Evolutionary conservation across 2,797 vertebrate species (phyloP), one percentile per base, ranked within the genome.

Genomic region (Macropus fuliginosus): DNA sequence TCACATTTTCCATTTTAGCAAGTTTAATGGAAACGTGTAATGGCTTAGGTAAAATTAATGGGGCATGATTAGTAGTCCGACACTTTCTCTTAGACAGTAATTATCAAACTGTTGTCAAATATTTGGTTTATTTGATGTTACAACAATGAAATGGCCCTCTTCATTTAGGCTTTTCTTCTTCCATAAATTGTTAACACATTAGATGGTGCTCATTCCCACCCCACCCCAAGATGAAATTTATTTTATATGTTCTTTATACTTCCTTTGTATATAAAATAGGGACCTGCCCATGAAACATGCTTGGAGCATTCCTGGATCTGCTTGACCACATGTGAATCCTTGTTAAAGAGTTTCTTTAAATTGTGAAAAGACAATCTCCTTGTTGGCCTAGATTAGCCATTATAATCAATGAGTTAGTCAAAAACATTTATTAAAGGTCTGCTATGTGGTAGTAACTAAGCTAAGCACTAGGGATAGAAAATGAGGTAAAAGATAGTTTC

Each of bases 1-100:
- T 95, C 93, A 92, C 8, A 89, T 54, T 93, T 93, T 94, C 24
- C 74, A 11, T 94, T 56, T 34, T 52, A 13, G 54, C 92, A 92
- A 95, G 91, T 62, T 93, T 90, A 92, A 95, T 95, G 52, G 59
- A 94, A 92, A 91, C 34, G 3, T 91, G 11, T 18, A 92, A 94
- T 93, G 90, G 12, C 46, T 93, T 95, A 92, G 92, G 94, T 95
- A 93, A 93, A 29, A 92, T 91, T 93, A 94, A 95, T 55, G 55
- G 56, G 81, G 6, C 66, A 81, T 57, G 29, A 94, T 93, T 66
- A 94, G 56, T n/a, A 92, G 56, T n/a, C 54, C 57, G 87, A 40
- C 24, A 52, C 87, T 96, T 95, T 91, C 89, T 91, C 14, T 93
- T n/a, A 91, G 34, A 57, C 94, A 1, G 31, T 95, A 50, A 28